Conservation (phyloP, 2,797 vertebrate species). For the Lacerta bilineata region DNA sequence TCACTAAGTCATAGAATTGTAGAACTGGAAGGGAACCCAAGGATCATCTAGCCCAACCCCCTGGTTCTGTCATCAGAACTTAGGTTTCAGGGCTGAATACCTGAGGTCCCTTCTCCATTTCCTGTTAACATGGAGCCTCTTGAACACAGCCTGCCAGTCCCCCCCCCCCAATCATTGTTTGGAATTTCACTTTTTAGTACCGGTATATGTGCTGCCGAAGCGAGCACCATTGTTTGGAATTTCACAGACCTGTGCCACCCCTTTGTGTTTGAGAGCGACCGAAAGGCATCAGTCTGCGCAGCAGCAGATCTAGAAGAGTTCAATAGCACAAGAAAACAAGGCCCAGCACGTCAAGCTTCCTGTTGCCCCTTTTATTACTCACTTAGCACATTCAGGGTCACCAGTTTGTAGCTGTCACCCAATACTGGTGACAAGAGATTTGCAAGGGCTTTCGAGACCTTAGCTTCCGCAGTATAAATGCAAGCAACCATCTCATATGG, state of each 20-base stretch:
- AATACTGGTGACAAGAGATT: conserved; percentile 3
- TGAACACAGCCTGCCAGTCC: conserved; percentile 16
- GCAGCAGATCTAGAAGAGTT: conserved; percentile 11
- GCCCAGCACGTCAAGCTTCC: conserved; percentile 47
- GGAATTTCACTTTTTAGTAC: conserved; percentile 17
- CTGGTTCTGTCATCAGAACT: conserved; percentile 42
- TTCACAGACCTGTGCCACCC: conserved; percentile 48
- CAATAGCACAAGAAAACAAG: conserved; percentile 33
- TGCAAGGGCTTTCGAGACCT: not conserved
- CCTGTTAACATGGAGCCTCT: conserved; percentile 41
- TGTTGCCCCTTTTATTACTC: conserved; percentile 32
- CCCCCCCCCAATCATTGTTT: conserved; percentile 24
- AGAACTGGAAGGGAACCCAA: no score
- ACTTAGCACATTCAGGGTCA: conserved; percentile 37
- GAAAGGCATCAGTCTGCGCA: conserved; percentile 44
- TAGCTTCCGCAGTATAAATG: not conserved
- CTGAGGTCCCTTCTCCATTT: not conserved
- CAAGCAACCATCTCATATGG: not conserved
- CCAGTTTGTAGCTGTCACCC: not conserved
- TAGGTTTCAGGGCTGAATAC: not conserved
- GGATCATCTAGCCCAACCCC: not conserved
- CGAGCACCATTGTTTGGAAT: conserved; percentile 40
- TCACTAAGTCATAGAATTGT: not conserved
- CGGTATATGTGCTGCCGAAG: no score
- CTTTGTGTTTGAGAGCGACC: conserved; percentile 31